Conservation (phyloP, 2,888 invertebrate species). For the Escarpia spicata region DNA sequence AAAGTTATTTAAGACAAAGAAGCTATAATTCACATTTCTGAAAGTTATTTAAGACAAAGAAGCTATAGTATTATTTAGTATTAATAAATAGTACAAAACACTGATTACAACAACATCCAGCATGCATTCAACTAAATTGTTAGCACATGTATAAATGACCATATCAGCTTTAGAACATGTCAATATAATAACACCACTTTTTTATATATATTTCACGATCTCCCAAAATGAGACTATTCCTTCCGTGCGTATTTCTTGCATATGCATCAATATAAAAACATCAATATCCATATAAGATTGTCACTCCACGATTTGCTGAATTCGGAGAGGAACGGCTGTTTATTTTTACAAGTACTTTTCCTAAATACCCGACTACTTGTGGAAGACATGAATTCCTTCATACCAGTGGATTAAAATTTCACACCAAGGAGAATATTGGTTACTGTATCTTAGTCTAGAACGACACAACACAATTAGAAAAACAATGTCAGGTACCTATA, state of each 20-base stretch:
- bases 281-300: not conserved
- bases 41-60: not conserved
- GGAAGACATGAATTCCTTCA: no score
- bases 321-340: not conserved
- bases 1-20: no score
- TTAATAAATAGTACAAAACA: not conserved
- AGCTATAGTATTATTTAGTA: not conserved
- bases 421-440: no score
- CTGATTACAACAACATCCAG: not conserved
- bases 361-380: no score
- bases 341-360: not conserved
- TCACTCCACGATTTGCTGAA: not conserved
- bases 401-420: no score
- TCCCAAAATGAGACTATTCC: not conserved
- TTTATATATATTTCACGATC: not conserved
- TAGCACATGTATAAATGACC: not conserved
- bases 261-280: not conserved
- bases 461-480: not conserved
- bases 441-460: not conserved
- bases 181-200: not conserved
- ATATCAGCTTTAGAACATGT: not conserved
- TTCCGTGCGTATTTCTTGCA: not conserved
- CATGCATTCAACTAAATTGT: not conserved
- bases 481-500: not conserved
- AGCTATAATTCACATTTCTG: not conserved